Base-by-base conservation (phyloP, 2,113 vertebrate genomes). In the Odocoileus virginianus region DNA sequence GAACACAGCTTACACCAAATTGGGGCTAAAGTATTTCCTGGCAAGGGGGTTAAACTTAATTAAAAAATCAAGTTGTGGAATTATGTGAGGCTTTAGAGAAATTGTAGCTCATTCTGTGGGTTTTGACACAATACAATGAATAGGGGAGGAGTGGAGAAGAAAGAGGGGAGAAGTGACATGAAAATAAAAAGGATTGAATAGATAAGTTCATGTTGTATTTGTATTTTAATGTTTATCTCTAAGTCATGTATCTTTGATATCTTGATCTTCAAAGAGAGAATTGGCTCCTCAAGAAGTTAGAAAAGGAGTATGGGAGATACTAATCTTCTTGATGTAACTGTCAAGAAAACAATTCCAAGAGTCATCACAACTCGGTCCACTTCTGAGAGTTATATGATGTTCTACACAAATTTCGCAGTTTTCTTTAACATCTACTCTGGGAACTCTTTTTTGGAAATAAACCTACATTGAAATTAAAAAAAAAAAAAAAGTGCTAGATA, bases 251-350 rank as follows among this genome's bases (percentile, higher is more conserved):
- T 47, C 9, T 7, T 8, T 90, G n/a, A 13, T 55, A 15, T 71
- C 7, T n/a, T 76, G 40, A 88, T 90, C 36, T 50, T 93, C 40
- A 89, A 61, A 84, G 76, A 79, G 4, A 33, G 16, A 83, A 81
- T 76, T 47, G 3, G 8, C 45, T 95, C 33, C 33, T 91, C 27
- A 92, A 95, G 45, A 93, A 81, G 36, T 93, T 81, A 84, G 61
- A 87, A 88, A 85, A 78, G n/a, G 33, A 92, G 47, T 76, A 85
- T 14, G 19, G 47, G 7, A 58, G 16, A 83, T 86, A 33, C 58
- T 86, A 94, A 95, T 78, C 60, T 82, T 88, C 14, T 88, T 91
- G 33, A 93, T 88, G n/a, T 47, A 40, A 17, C 7, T 96, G 89
- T 90, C 79, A 91, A 30, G 33, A 89, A 93, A 88, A 93, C 11